A percentile compares a stretch with the other conserved stretches of the same genome.
Evolutionary conservation across 1,140 invertebrate species (phyloP).

Genomic region (Chelonus insularis): DNA sequence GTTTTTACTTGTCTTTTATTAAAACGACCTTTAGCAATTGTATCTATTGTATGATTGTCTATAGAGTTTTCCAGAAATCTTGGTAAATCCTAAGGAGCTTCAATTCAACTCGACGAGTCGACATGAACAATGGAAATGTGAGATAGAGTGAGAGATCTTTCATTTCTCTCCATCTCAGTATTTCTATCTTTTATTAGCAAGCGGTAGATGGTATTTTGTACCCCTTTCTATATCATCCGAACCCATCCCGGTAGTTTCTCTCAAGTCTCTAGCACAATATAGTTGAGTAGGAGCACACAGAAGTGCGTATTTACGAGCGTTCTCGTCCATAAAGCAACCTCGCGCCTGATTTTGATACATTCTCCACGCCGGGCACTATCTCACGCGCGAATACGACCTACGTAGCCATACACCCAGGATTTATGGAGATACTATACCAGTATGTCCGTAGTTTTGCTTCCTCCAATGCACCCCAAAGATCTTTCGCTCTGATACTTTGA

Average conservation of each 20-base stretch:
- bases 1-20: no score
- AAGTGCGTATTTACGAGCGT: slow-evolving; percentile 63
- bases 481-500: slow-evolving; percentile 9
- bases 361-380: slow-evolving; percentile 57
- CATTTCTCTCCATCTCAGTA: slow-evolving; percentile 41
- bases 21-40: no score
- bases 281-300: slow-evolving; percentile 47
- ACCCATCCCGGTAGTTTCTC: not conserved
- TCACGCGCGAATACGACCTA: slow-evolving; percentile 61
- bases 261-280: slow-evolving; percentile 10
- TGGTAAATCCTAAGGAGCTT: no score
- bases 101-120: no score
- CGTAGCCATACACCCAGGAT: slow-evolving; percentile 55
- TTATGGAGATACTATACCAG: slow-evolving; percentile 57
- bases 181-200: slow-evolving; percentile 59
- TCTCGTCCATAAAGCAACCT: slow-evolving; percentile 62
- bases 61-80: no score
- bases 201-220: slow-evolving; percentile 53
- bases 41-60: no score
- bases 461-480: not conserved
- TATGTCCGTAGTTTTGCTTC: slow-evolving; percentile 16
- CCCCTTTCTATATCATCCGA: not conserved
- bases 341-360: slow-evolving; percentile 63
- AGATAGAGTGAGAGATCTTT: slow-evolving; percentile 19
- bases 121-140: no score